Base-by-base conservation (phyloP, 2,888 invertebrate genomes). In the Psococerastis gibbosa region DNA sequence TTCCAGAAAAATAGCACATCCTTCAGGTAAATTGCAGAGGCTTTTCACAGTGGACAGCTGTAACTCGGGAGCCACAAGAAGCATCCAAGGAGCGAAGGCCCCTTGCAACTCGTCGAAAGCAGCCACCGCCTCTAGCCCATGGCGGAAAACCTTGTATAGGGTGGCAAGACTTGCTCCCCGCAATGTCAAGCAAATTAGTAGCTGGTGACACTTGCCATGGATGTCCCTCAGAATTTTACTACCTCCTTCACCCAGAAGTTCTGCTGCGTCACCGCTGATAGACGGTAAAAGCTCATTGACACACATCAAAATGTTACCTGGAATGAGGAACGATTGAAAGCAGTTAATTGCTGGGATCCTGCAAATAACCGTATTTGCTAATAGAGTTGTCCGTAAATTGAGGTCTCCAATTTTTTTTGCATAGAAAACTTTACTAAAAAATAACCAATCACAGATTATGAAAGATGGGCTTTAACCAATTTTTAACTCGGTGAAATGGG, bases 171-270 rank as follows among this genome's bases (percentile, higher is more conserved):
- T 76, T 9, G 79, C 74, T 0, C 82, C 84, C 47, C 84, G 69
- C 38, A 80, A 65, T 8, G 84, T 61, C 11, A 85, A 64, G 47
- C 80, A 82, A 48, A 74, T 71, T 52, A 82, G 73, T 38, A 87
- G 62, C 53, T 84, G 79, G 51, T 78, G 74, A 57, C 85, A 84
- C 57, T 87, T 87, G 1, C 80, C 72, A 55, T 87, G 85, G 11
- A 85, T 74, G 51, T 85, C 84, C 35, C 80, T 66, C n/a, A 82
- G 70, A 42, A 78, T 76, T 49, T 80, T 38, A 11, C 38, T 38
- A 6, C 38, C 38, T 4, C 48, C 48, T 8, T 73, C 54, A 1
- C 80, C 80, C 16, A 71, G 67, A 43, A 75, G 64, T 57, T 69
- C 62, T 16, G 56, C 55, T 2, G 56, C 57, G 42, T 56, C 54